These are phyloP conservation scores for Knipowitschia caucasica DNA, from an alignment of 2,797 vertebrate species.

Conservation along the genomic window DNA sequence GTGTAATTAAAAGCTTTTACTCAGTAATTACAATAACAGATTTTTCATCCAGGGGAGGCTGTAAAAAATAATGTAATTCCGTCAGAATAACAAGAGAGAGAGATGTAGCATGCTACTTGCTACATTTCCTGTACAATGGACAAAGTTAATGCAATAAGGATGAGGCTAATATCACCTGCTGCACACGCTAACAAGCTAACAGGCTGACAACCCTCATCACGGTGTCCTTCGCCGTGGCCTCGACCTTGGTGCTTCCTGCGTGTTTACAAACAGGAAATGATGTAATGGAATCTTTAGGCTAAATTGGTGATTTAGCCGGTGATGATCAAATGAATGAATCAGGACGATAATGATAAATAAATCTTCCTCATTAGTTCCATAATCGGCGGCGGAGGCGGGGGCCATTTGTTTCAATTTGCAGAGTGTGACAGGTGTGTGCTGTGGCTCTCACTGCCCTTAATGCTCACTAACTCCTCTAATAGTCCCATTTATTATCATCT, in stretches of 20 bases:
- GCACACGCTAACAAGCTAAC: conserved; percentile 8
- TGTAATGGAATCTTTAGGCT: conserved; percentile 46
- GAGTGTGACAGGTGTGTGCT: conserved; percentile 77
- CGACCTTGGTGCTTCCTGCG: conserved; percentile 42
- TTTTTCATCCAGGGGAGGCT: conserved; percentile 11
- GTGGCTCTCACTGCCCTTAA: conserved; percentile 75
- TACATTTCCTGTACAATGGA: not conserved
- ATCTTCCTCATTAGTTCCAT: conserved; percentile 74
- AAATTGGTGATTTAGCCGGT: conserved; percentile 57
- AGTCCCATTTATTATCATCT: conserved; percentile 81
- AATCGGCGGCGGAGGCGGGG: conserved; percentile 70
- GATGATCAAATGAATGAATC: conserved; percentile 79
- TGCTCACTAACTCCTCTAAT: conserved; percentile 80
- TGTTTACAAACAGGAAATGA: conserved; percentile 67
- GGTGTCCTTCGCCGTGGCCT: not conserved
- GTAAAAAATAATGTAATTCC: conserved; percentile 2
- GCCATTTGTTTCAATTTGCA: conserved; percentile 82
- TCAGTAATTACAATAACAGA: not conserved
- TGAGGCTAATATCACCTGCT: not conserved
- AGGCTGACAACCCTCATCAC: not conserved
- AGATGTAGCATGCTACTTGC: not conserved
- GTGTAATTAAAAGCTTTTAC: conserved; percentile 2
- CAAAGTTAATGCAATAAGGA: conserved; percentile 4
- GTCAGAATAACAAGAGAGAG: not conserved
- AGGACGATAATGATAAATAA: conserved; percentile 77